A percentile compares a stretch with the other conserved stretches of the same genome.
Conservation (phyloP, 2,113 vertebrate species). For the Stigmatopora nigra region DNA sequence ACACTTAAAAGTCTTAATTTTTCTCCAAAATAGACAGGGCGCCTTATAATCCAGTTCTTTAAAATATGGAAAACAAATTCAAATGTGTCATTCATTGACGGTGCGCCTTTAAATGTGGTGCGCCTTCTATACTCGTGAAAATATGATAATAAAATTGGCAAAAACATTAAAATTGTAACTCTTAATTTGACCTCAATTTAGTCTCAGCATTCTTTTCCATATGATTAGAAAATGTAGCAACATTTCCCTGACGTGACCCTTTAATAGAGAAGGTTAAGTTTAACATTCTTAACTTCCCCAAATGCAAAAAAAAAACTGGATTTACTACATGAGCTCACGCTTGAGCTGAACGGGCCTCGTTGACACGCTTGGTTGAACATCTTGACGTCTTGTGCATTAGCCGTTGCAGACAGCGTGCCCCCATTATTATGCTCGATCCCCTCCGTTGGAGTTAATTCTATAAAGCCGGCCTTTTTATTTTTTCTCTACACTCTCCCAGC, state of each 20-base stretch:
- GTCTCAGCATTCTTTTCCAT: background rate
- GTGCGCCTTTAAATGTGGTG: too few species aligned
- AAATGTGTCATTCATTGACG: too few species aligned
- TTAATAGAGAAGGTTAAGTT: background rate
- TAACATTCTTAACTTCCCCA: background rate
- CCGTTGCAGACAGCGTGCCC: background rate
- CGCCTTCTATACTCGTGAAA: background rate
- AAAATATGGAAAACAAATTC: too few species aligned
- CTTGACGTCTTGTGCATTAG: slow-evolving; percentile 3
- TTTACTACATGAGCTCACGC: background rate
- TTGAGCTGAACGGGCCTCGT: background rate
- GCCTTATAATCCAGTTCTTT: too few species aligned
- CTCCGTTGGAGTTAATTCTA: slow-evolving; percentile 1
- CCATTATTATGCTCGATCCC: slow-evolving; percentile 5
- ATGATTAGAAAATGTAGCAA: background rate
- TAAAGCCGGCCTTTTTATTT: slow-evolving; percentile 2
- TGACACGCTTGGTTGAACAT: background rate
- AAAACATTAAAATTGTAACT: background rate
- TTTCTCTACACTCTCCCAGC: background rate
- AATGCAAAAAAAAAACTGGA: background rate
- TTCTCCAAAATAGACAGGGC: too few species aligned
- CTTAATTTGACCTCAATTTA: background rate
- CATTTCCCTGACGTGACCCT: background rate
- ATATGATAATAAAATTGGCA: background rate
- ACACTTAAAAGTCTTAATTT: too few species aligned